Evolutionary conservation across 2,888 invertebrate species (phyloP), one percentile per base, ranked within the genome.

Genomic region (Crocallis elinguaria): DNA sequence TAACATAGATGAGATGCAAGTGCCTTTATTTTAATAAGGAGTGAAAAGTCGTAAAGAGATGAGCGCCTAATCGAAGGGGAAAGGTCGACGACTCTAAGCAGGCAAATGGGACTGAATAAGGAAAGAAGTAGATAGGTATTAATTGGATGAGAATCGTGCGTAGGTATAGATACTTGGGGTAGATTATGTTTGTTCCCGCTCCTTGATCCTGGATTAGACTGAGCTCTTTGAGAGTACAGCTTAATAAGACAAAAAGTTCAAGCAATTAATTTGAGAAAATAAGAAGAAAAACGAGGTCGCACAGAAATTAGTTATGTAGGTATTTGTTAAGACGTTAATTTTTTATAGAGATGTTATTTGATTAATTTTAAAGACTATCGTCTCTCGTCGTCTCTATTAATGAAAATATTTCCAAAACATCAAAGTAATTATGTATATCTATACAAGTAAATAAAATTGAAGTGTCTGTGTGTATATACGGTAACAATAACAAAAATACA

Each of bases 121-220:
- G 57, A 56, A 54, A 54, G 43, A 43, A 55, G 53, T 38, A 46
- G 55, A 29, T 50, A 46, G 37, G 45, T 52, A 52, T 60, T 63
- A 62, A 64, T 64, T 62, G 49, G 64, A 64, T 59, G 56, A 62
- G 57, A 54, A 46, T 53, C 55, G 50, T 52, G 41, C 49, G 49
- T 44, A 49, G 45, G 45, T 57, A 52, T 35, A 42, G 27, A 38
- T 48, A 46, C 52, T 45, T 39, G 32, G 51, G 42, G 42, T 48
- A 48, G 53, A 53, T 42, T 42, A 37, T 48, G 37, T 53, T 48
- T 48, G 44, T 44, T 39, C 25, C 35, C 51, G 38, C 44, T 33
- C 30, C 44, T 30, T 44, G 46, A 48, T 42, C 53, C 42, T n/a
- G 48, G 52, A 52, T 52, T 52, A 52, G 32, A 48, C 16, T 17